Evolutionary conservation across 2,888 invertebrate species (phyloP), one percentile per base, ranked within the genome.

Genomic region (Mamestra brassicae): DNA sequence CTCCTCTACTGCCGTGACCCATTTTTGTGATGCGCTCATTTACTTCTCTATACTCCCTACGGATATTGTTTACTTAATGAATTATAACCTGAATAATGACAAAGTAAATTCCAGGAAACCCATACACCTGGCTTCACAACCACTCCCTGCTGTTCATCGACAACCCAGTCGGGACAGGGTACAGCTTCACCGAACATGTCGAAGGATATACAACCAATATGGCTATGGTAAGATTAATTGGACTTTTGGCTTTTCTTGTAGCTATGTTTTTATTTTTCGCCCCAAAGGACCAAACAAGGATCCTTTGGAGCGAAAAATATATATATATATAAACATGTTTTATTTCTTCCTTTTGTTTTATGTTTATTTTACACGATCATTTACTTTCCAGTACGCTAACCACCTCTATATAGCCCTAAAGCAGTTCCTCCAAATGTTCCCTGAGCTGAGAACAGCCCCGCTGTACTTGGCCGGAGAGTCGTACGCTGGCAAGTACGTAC

Each of bases 381-480:
- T 52, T 34, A 50, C 11, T 47, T 84, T 92, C 13, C 88, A 97
- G 94, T 96, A 97, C 71, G 93, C 94, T 6, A 92, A 92, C 4
- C 97, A 98, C 84, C 92, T 98, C 11, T 97, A 97, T 91, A 92
- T 92, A 81, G 97, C 96, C 1, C 84, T 97, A 64, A 89, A 93
- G 58, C 98, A 98, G 92, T 97, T 98, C 85, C 95, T 97, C 69
- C 94, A 95, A 81, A 85, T 98, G 4, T 98, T 97, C 90, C 97
- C 97, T 0, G 97, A 97, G 80, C 94, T 97, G 54, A 94, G 95
- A 81, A 81, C 88, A 7, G 97, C 97, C 54, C 97, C 97, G 3
- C 95, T 98, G 82, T 98, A 96, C 90, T 92, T 97, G 0, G 97
- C 97, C 1, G 98, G 98, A 11, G 98, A 98, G 92, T 97, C 97